phyloP scores from a whole-genome alignment of 2,113 vertebrate species.

The Rhynchopsitta pachyrhyncha region DNA sequence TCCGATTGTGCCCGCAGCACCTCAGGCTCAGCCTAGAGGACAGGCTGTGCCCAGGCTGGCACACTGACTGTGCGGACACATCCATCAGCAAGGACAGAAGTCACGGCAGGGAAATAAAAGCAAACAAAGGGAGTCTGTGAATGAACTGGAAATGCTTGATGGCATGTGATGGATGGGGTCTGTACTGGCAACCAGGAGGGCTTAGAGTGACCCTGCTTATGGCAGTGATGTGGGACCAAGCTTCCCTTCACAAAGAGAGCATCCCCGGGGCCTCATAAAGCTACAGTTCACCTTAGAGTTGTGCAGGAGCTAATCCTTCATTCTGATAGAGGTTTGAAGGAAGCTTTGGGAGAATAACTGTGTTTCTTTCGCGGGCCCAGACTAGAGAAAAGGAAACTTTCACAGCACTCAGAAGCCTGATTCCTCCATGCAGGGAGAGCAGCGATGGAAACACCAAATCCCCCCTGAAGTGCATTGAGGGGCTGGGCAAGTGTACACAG shows the following conservation, averaged over 20 bases:
- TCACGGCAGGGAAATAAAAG: neutral
- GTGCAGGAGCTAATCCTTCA: neutral
- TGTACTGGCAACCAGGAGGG: neutral
- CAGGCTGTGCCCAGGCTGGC: neutral
- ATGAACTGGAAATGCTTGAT: neutral
- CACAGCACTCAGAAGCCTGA: neutral
- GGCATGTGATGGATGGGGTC: fast-evolving
- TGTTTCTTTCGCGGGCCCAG: neutral
- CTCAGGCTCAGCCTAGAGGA: neutral
- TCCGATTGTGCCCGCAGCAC: neutral
- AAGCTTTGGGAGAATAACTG: neutral
- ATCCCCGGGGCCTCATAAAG: neutral
- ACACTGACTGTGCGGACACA: neutral
- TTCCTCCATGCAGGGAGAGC: neutral
- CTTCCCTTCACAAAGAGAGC: neutral
- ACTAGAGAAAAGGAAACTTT: neutral
- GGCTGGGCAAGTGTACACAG: neutral
- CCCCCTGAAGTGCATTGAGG: neutral
- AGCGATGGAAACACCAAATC: neutral
- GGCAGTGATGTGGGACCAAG: neutral
- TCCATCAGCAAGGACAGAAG: neutral
- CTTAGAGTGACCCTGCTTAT: neutral
- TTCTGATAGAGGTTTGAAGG: neutral
- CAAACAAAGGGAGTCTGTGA: neutral
- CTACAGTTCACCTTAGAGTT: neutral